Percentiles rank a stretch among this genome's conserved stretches.
phyloP scores from a whole-genome alignment of 2,113 vertebrate species.

The Mixornis gularis region DNA sequence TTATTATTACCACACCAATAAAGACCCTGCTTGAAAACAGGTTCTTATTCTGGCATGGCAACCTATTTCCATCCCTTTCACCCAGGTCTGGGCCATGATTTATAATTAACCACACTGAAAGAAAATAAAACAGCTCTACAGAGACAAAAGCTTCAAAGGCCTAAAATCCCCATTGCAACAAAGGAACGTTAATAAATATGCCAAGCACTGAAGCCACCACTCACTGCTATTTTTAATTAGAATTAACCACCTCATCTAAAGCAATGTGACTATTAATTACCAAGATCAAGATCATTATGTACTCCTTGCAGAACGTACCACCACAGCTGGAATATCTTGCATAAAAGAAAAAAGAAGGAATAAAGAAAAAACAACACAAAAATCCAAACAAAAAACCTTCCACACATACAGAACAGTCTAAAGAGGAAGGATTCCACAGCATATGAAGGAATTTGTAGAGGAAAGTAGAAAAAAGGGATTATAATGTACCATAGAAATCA shows the following conservation, averaged over 20 bases:
- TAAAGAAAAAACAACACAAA: background rate
- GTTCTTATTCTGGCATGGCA: background rate
- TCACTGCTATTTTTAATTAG: constrained; percentile 48
- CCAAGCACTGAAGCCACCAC: background rate
- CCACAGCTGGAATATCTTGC: background rate
- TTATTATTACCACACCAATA: background rate
- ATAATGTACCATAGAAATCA: background rate
- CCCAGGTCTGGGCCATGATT: background rate
- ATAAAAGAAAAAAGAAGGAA: background rate
- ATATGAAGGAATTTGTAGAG: background rate
- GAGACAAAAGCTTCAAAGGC: constrained; percentile 46
- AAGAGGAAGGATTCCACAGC: background rate
- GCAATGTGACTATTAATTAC: constrained; percentile 6
- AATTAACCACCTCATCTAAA: constrained; percentile 15
- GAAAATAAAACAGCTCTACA: constrained; percentile 14
- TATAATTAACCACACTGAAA: background rate
- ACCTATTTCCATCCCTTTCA: background rate
- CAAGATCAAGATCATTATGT: background rate
- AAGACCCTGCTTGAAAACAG: background rate
- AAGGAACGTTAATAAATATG: constrained; percentile 1
- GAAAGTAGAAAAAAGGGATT: background rate
- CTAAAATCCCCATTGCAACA: constrained; percentile 9
- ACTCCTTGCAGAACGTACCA: background rate
- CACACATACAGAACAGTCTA: background rate
- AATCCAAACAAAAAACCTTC: background rate